phyloP scores from a whole-genome alignment of 1,140 invertebrate genomes.

The Coptotermes formosanus region DNA sequence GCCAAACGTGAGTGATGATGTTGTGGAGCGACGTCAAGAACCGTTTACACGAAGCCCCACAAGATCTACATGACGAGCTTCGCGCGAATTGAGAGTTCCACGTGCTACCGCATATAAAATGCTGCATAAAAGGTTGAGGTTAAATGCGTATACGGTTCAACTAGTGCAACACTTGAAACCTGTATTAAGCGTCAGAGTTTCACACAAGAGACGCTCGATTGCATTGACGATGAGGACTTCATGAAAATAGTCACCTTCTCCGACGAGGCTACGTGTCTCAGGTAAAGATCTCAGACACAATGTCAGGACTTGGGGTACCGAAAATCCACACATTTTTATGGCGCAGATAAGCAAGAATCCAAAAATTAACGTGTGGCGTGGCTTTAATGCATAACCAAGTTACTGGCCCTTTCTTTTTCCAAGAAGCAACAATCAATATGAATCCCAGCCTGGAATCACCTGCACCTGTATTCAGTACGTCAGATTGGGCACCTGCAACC shows the following conservation, averaged over 20 bases:
- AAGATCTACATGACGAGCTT: conserved; percentile 1
- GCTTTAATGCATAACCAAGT: background rate
- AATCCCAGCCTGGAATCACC: conserved; percentile 21
- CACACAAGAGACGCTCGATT: too few species aligned
- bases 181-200: background rate
- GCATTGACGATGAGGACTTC: background rate
- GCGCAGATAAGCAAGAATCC: conserved; percentile 26
- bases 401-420: background rate
- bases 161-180: background rate
- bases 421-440: background rate
- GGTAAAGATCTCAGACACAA: conserved; percentile 29
- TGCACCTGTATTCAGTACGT: background rate
- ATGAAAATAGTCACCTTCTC: background rate
- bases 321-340: conserved; percentile 27
- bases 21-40: background rate
- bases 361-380: conserved; percentile 32
- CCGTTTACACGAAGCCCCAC: conserved; percentile 16
- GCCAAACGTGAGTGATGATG: background rate
- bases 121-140: background rate
- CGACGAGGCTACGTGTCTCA: conserved; percentile 28
- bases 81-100: background rate
- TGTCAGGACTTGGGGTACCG: conserved; percentile 27
- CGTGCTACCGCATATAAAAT: background rate
- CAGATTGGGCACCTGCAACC: conserved; percentile 13
- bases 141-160: conserved; percentile 1